Evolutionary conservation across 92 coral and sea anemone species (phyloP).

Genomic region (Phenganax subtilis): DNA sequence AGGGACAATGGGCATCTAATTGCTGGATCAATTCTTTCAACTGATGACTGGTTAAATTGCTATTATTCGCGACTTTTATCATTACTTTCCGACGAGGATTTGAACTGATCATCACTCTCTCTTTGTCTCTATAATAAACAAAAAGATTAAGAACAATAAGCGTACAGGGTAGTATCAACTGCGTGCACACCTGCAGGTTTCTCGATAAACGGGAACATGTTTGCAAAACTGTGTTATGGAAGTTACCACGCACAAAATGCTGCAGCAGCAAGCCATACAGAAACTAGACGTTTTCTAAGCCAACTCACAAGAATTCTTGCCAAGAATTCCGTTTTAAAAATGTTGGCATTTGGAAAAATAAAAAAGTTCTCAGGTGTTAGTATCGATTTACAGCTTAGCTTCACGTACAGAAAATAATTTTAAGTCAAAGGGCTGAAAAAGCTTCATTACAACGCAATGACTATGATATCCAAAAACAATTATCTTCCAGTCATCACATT

Average conservation of each 20-base stretch:
- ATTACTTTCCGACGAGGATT: conserved; percentile 18
- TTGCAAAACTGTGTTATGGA: too few relatives aligned
- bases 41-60: background rate
- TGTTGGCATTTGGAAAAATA: too few relatives aligned
- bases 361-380: too few relatives aligned
- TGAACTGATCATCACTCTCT: conserved; percentile 9
- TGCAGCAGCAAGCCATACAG: too few relatives aligned
- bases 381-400: too few relatives aligned
- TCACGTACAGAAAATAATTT: background rate
- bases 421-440: background rate
- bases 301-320: too few relatives aligned
- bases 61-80: conserved; percentile 1
- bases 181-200: background rate
- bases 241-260: too few relatives aligned
- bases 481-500: background rate
- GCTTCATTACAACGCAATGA: background rate
- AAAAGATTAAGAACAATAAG: background rate
- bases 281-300: too few relatives aligned
- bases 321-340: too few relatives aligned
- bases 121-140: conserved; percentile 20
- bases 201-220: too few relatives aligned
- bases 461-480: background rate
- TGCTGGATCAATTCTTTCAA: background rate
- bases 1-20: background rate
- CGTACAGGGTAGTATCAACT: background rate